Evolutionary conservation across 2,797 vertebrate species (phyloP).

Genomic region (Manis pentadactyla): DNA sequence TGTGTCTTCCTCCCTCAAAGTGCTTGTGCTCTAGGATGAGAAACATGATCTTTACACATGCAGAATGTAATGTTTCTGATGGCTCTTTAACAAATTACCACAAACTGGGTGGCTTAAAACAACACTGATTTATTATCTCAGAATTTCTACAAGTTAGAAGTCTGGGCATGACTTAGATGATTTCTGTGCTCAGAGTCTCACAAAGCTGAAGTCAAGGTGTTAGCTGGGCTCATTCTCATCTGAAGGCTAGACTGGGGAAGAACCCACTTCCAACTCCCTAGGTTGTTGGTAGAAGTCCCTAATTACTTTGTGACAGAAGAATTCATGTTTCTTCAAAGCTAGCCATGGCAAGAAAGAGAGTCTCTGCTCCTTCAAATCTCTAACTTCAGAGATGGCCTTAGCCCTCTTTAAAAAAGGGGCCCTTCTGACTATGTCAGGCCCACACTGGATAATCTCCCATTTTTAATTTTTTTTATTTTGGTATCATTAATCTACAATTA

Average conservation of each 20-base stretch:
- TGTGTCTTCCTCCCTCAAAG: slow-evolving; percentile 59
- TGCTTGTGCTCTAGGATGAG: slow-evolving; percentile 31
- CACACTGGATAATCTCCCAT: background rate
- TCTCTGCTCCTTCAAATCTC: slow-evolving; percentile 6
- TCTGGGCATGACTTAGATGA: background rate
- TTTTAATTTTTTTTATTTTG: no score
- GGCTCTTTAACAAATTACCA: slow-evolving; percentile 7
- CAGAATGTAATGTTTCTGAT: background rate
- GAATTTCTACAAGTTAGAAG: background rate
- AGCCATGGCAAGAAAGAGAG: background rate
- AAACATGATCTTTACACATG: background rate
- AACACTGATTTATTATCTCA: background rate
- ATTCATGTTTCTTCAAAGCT: slow-evolving; percentile 35
- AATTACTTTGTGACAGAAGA: slow-evolving; percentile 16
- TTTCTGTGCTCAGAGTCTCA: slow-evolving; percentile 6
- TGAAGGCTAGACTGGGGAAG: background rate
- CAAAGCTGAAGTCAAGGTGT: background rate
- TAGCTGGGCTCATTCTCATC: background rate
- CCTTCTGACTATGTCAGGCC: background rate
- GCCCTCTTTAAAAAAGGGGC: background rate
- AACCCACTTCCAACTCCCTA: background rate
- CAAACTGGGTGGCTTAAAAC: slow-evolving; percentile 18
- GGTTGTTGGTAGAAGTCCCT: background rate
- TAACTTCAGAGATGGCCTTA: background rate
- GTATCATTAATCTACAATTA: no score